Conservation (phyloP, 2,797 vertebrate genomes). For the Luscinia megarhynchos region DNA sequence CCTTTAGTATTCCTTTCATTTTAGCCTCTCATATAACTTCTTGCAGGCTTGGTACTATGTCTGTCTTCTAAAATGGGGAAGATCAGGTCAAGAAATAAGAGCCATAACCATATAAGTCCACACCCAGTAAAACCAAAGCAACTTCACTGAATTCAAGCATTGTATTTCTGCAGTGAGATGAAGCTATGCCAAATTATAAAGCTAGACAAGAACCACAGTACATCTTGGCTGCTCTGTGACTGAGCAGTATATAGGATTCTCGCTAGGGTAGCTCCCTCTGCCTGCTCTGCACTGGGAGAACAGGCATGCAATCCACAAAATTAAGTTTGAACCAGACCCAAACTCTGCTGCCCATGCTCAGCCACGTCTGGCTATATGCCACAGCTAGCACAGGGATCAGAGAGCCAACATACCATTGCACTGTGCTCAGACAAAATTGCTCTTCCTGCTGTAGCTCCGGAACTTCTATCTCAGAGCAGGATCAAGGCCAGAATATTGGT, state of each 20-base stretch:
- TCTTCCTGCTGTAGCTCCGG: neutral
- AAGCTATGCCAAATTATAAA: neutral
- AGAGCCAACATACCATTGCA: neutral
- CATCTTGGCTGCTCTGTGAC: neutral
- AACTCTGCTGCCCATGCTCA: neutral
- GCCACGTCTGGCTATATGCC: fast-evolving
- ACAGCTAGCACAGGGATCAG: neutral
- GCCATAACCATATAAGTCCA: neutral
- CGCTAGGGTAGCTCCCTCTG: neutral
- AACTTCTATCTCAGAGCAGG: neutral
- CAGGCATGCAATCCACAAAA: neutral
- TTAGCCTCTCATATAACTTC: neutral
- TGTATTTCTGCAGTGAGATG: neutral
- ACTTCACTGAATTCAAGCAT: neutral
- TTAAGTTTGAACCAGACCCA: neutral
- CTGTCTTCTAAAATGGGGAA: neutral
- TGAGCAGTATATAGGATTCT: neutral
- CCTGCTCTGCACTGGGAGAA: neutral
- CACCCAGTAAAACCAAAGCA: neutral
- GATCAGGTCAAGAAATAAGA: neutral
- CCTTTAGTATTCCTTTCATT: neutral
- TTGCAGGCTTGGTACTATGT: neutral
- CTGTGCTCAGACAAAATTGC: neutral
- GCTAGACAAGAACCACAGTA: neutral
- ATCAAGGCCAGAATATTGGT: neutral